Evolutionary conservation across 2,797 vertebrate species (phyloP).

Genomic region (Coregonus suidteri): DNA sequence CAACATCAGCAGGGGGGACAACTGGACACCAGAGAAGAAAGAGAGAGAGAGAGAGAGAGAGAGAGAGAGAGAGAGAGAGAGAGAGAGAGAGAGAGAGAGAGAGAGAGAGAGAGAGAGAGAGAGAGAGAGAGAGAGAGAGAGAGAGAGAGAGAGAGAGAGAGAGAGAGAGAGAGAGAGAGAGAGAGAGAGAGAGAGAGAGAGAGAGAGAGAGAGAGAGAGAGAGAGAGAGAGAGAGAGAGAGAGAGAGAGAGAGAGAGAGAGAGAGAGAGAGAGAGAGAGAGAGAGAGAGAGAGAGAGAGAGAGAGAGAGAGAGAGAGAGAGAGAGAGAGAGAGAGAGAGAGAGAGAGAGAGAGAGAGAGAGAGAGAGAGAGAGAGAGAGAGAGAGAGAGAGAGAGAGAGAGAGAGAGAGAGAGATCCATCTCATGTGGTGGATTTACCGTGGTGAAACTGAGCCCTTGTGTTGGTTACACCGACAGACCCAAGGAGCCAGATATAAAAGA

Average conservation of each 20-base stretch:
- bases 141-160: too few species aligned
- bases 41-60: not conserved
- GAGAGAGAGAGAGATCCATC: not conserved
- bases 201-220: too few species aligned
- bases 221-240: not conserved
- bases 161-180: not conserved
- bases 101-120: too few species aligned
- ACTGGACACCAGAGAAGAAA: not conserved
- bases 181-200: not conserved
- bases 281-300: too few species aligned
- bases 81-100: too few species aligned
- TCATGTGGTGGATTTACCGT: slow-evolving; percentile 4
- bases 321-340: not conserved
- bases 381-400: not conserved
- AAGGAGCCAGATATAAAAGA: slow-evolving; percentile 48
- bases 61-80: too few species aligned
- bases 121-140: too few species aligned
- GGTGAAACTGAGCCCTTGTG: slow-evolving; percentile 46
- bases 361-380: not conserved
- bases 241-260: not conserved
- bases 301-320: not conserved
- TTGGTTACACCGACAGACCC: slow-evolving; percentile 50
- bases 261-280: too few species aligned
- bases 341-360: too few species aligned
- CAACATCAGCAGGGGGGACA: not conserved